Percentiles rank a stretch among this genome's conserved stretches.
Evolutionary conservation across 2,113 vertebrate species (phyloP).

Genomic region (Cavia aperea): DNA sequence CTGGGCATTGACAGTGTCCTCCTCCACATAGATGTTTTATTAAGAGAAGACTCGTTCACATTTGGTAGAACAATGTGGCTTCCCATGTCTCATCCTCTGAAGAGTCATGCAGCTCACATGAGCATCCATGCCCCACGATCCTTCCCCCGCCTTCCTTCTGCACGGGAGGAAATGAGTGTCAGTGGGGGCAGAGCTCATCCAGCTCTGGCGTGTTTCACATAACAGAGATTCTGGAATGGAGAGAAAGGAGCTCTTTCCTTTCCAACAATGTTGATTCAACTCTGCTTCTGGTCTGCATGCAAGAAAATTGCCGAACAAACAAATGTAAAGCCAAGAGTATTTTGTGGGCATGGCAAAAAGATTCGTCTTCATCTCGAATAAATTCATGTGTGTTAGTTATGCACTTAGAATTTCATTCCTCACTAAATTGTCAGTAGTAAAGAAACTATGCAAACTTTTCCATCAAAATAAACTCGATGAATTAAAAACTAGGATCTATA

Average conservation of each 20-base stretch:
- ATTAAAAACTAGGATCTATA: neutral
- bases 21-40: neutral
- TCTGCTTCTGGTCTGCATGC: neutral
- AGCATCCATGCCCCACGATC: neutral
- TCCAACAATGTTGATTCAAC: neutral
- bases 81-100: neutral
- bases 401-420: neutral
- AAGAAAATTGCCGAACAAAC: neutral
- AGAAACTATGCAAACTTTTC: neutral
- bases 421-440: constrained; percentile 4
- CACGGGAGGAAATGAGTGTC: neutral
- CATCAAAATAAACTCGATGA: neutral
- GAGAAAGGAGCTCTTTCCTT: neutral
- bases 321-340: neutral
- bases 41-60: neutral
- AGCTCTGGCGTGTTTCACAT: neutral
- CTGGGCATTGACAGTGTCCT: neutral
- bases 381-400: neutral
- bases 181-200: neutral
- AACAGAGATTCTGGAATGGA: neutral
- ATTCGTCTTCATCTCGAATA: neutral
- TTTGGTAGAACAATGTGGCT: neutral
- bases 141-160: neutral
- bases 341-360: neutral
- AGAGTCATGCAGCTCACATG: neutral